Conservation (phyloP, 2,113 vertebrate species). For the Amazona guildingii region DNA sequence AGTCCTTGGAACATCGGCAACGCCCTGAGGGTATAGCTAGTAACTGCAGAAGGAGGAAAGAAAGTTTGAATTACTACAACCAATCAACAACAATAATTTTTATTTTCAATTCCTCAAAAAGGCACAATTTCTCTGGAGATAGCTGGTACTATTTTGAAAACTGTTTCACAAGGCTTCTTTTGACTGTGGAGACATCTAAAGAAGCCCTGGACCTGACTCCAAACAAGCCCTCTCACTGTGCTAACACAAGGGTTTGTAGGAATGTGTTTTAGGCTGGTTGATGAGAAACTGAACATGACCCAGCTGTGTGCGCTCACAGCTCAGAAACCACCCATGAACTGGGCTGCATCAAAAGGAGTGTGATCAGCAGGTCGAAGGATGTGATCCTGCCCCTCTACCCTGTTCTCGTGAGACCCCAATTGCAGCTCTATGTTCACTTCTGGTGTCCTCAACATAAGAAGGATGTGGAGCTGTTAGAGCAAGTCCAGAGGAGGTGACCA, state of each 20-base stretch:
- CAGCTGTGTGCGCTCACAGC: neutral
- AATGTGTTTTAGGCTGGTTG: neutral
- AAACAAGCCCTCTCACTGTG: neutral
- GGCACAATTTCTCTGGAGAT: neutral
- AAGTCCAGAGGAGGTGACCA: neutral
- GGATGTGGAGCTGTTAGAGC: neutral
- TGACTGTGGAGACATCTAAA: neutral
- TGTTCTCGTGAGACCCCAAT: neutral
- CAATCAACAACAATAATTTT: neutral
- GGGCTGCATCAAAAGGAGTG: neutral
- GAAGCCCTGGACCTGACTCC: neutral
- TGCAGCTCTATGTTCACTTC: neutral
- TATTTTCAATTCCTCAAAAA: neutral
- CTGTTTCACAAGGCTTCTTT: neutral
- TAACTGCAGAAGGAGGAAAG: neutral
- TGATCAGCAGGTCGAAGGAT: neutral
- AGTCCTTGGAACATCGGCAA: neutral
- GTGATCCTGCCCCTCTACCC: neutral
- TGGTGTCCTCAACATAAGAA: neutral
- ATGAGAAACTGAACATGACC: neutral
- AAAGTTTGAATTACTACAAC: neutral
- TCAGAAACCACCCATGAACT: neutral
- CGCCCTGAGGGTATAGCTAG: neutral
- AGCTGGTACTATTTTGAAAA: neutral
- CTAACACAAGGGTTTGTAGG: neutral